Conservation (phyloP, 2,797 vertebrate species). For the Gobio occitaniae region DNA sequence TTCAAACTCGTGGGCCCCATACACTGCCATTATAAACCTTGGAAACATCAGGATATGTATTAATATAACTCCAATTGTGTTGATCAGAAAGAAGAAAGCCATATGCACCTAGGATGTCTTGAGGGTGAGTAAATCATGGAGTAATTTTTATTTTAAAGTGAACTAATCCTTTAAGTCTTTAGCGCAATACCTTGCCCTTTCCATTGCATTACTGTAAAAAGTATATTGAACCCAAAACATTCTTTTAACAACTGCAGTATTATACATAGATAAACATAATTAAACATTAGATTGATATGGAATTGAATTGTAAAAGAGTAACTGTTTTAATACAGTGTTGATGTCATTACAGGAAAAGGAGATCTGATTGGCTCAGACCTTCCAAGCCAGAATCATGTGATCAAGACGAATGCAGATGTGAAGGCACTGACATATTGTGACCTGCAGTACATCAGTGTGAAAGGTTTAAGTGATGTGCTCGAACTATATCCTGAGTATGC, state of each 20-base stretch:
- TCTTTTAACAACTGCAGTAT: background rate
- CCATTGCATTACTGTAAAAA: background rate
- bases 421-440: constrained; percentile 97
- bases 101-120: too few relatives aligned
- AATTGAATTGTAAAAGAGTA: background rate
- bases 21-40: too few relatives aligned
- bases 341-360: constrained; percentile 85
- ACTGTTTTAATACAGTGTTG: background rate
- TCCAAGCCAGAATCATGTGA: constrained; percentile 85
- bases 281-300: background rate
- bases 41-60: too few relatives aligned
- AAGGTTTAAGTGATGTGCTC: constrained; percentile 89
- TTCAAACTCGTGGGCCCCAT: too few relatives aligned
- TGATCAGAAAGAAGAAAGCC: too few relatives aligned
- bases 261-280: background rate
- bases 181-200: background rate
- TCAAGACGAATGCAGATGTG: constrained; percentile 95
- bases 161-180: too few relatives aligned
- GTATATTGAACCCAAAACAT: background rate
- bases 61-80: too few relatives aligned
- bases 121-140: too few relatives aligned
- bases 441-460: constrained; percentile 91
- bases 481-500: constrained; percentile 93
- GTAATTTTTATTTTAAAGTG: too few relatives aligned
- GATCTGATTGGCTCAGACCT: constrained; percentile 95